These are phyloP conservation scores for Philhelius pedissequus DNA, from an alignment of 2,888 invertebrate species.

Conservation along the genomic window DNA sequence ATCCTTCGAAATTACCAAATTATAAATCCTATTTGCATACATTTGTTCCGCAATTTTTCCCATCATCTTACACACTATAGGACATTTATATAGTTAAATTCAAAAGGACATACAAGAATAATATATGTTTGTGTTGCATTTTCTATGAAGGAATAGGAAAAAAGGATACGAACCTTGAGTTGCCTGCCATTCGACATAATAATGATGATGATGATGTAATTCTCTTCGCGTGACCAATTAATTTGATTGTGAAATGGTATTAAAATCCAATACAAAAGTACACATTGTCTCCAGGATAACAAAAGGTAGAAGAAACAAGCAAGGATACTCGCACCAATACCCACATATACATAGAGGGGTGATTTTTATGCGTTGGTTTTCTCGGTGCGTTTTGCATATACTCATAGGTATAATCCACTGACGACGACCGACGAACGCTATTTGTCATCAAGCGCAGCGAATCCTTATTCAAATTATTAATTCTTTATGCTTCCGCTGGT, in stretches of 20 bases:
- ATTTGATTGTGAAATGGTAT: slow-evolving; percentile 79
- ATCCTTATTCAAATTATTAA: slow-evolving; percentile 60
- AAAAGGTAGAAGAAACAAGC: neutral
- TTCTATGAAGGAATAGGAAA: neutral
- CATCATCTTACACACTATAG: neutral
- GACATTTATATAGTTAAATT: slow-evolving; percentile 4
- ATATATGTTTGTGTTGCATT: neutral
- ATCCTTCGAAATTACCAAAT: slow-evolving; percentile 56
- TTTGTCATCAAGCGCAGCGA: slow-evolving; percentile 54
- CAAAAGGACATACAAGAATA: neutral
- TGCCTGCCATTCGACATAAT: slow-evolving; percentile 32
- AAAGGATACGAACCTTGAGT: slow-evolving; percentile 18
- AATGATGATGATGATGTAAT: slow-evolving; percentile 71
- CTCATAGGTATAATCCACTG: neutral
- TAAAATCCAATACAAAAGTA: slow-evolving; percentile 76
- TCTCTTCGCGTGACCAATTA: slow-evolving; percentile 78
- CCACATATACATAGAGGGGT: neutral
- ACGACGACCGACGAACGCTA: neutral
- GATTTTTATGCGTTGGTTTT: neutral
- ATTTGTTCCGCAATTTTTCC: slow-evolving; percentile 54
- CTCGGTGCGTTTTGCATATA: neutral
- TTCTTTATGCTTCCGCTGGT: neutral
- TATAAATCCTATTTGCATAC: slow-evolving; percentile 66
- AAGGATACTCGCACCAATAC: slow-evolving; percentile 7
- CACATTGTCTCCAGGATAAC: slow-evolving; percentile 8